Conservation (phyloP, 2,113 vertebrate species). For the Psittacara wagleri region DNA sequence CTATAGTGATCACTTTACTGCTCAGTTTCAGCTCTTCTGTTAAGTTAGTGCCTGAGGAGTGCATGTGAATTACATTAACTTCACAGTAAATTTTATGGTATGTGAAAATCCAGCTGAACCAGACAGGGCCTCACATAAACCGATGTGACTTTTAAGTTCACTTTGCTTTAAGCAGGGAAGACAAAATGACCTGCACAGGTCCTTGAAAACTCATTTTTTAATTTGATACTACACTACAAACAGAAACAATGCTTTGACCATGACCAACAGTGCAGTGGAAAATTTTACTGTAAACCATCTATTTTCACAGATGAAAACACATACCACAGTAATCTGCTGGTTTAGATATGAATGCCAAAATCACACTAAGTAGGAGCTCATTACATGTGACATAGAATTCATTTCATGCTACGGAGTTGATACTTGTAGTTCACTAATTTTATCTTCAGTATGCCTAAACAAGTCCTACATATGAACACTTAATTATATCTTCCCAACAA, state of each 20-base stretch:
- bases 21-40: background rate
- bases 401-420: background rate
- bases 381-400: background rate
- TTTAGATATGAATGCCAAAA: background rate
- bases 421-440: background rate
- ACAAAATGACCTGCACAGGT: background rate
- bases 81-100: background rate
- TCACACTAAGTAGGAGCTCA: background rate
- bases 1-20: background rate
- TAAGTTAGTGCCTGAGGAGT: background rate
- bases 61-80: background rate
- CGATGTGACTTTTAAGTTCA: accelerated
- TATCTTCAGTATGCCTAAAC: background rate
- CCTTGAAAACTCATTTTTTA: background rate
- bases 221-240: background rate
- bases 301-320: background rate
- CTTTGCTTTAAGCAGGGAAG: background rate
- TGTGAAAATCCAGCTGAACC: background rate
- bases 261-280: background rate
- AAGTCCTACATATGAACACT: background rate
- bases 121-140: background rate
- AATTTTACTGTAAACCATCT: background rate
- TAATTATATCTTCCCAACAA: background rate
- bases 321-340: background rate
- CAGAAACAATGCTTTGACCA: background rate